These are phyloP conservation scores for Poecilobothrus nobilitatus DNA, from an alignment of 2,888 invertebrate genomes.

Conservation along the genomic window DNA sequence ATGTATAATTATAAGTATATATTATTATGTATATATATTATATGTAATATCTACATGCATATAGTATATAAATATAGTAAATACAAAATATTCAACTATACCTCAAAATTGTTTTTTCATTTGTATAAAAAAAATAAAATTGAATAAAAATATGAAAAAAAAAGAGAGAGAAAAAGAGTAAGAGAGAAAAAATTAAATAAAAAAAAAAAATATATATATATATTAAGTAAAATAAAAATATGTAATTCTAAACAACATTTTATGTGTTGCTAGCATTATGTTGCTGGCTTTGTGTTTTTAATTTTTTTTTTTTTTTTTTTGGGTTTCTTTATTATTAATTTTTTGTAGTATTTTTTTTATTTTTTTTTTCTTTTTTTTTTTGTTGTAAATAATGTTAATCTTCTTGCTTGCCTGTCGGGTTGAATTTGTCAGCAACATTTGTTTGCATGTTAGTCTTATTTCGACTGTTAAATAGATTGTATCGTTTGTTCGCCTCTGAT, in stretches of 20 bases:
- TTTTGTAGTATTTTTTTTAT: slow-evolving; percentile 13
- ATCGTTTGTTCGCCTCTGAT: slow-evolving; percentile 4
- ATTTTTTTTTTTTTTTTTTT: too few species aligned
- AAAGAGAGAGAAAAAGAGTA: too few species aligned
- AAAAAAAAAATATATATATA: too few species aligned
- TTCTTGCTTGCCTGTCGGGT: slow-evolving; percentile 33
- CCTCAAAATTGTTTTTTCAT: neutral
- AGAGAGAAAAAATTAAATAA: too few species aligned
- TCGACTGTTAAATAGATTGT: slow-evolving; percentile 45
- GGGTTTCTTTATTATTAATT: too few species aligned
- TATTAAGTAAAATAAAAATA: too few species aligned
- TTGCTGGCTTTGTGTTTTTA: neutral
- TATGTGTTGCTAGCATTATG: slow-evolving; percentile 3
- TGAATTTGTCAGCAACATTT: slow-evolving; percentile 36
- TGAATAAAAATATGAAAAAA: too few species aligned
- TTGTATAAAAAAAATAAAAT: neutral
- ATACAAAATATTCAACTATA: neutral
- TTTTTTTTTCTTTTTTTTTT: slow-evolving; percentile 17
- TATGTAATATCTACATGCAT: too few species aligned
- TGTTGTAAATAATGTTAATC: slow-evolving; percentile 16
- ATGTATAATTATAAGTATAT: slow-evolving; percentile 17
- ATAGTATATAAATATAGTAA: too few species aligned
- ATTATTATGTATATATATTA: too few species aligned
- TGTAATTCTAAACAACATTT: too few species aligned
- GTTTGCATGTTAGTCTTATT: slow-evolving; percentile 45